These are phyloP conservation scores for Periparus ater DNA, from an alignment of 2,797 vertebrate genomes.

Conservation along the genomic window DNA sequence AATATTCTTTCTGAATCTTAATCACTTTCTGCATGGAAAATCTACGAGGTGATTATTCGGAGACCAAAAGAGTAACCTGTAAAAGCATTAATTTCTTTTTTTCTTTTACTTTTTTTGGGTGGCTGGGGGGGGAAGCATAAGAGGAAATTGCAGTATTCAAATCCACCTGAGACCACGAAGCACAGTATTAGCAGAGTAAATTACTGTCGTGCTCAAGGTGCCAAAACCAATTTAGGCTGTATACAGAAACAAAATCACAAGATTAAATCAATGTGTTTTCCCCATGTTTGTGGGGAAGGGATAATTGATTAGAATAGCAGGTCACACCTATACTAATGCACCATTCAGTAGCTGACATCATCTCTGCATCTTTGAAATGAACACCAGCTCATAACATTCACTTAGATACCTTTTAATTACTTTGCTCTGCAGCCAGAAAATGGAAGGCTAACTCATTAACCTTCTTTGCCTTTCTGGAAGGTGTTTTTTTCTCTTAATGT, in stretches of 20 bases:
- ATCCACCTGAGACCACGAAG: background rate
- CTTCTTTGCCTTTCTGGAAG: slow-evolving; percentile 45
- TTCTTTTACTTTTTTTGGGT: background rate
- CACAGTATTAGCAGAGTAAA: slow-evolving; percentile 15
- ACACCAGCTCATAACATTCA: slow-evolving; percentile 11
- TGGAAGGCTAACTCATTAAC: slow-evolving; percentile 53
- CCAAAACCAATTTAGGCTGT: slow-evolving; percentile 37
- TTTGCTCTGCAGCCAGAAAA: slow-evolving; percentile 42
- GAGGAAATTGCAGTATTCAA: slow-evolving; percentile 11
- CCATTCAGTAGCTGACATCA: slow-evolving; percentile 17
- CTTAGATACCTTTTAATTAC: slow-evolving; percentile 53
- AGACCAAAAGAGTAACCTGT: background rate
- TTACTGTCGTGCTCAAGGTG: slow-evolving; percentile 7
- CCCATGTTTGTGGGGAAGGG: slow-evolving; percentile 5
- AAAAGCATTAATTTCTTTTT: background rate
- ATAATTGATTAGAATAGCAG: slow-evolving; percentile 41
- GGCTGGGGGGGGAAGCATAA: background rate
- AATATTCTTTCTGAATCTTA: slow-evolving; percentile 24
- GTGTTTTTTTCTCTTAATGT: background rate
- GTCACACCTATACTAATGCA: slow-evolving; percentile 27
- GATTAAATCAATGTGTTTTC: slow-evolving; percentile 43
- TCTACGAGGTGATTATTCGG: background rate
- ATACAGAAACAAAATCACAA: slow-evolving; percentile 37
- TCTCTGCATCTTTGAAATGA: slow-evolving; percentile 19
- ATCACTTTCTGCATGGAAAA: background rate